phyloP scores from a whole-genome alignment of 2,888 invertebrate species.

The Coleophora flavipennella region DNA sequence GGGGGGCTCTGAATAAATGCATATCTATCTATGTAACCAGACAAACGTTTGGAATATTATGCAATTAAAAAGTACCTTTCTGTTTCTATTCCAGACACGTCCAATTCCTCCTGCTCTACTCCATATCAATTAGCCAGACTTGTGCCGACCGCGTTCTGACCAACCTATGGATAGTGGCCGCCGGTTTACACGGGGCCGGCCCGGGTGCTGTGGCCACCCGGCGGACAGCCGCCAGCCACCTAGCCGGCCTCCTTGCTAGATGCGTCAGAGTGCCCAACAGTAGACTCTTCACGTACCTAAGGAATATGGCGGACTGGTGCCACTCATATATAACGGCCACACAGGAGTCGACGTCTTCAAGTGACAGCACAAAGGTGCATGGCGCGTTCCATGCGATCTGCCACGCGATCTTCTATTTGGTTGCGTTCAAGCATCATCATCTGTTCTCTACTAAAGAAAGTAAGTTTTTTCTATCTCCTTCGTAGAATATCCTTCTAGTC shows the following conservation, averaged over 20 bases:
- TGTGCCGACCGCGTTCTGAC: constrained; percentile 51
- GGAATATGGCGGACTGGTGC: constrained; percentile 85
- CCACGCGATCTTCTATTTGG: constrained; percentile 93
- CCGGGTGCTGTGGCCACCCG: constrained; percentile 51
- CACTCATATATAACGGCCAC: constrained; percentile 82
- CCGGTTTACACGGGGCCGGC: constrained; percentile 46
- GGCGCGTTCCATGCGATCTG: constrained; percentile 93
- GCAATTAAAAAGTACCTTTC: no score
- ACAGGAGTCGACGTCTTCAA: constrained; percentile 64
- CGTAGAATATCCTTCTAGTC: no score
- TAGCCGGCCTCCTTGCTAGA: constrained; percentile 57
- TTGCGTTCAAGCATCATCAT: constrained; percentile 91
- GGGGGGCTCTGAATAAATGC: no score
- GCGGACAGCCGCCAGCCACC: constrained; percentile 52
- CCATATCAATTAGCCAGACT: constrained; percentile 61
- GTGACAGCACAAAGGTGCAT: constrained; percentile 76
- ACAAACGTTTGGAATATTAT: no score
- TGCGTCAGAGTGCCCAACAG: constrained; percentile 53
- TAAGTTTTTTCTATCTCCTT: no score
- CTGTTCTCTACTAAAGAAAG: constrained; percentile 84
- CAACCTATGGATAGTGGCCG: constrained; percentile 53
- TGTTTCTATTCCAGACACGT: constrained; percentile 41
- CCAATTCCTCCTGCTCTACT: constrained; percentile 62
- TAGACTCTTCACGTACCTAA: constrained; percentile 61
- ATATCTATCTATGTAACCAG: no score